These are phyloP conservation scores for Drosophila leontia DNA, from an alignment of 1,140 invertebrate genomes.

Conservation along the genomic window DNA sequence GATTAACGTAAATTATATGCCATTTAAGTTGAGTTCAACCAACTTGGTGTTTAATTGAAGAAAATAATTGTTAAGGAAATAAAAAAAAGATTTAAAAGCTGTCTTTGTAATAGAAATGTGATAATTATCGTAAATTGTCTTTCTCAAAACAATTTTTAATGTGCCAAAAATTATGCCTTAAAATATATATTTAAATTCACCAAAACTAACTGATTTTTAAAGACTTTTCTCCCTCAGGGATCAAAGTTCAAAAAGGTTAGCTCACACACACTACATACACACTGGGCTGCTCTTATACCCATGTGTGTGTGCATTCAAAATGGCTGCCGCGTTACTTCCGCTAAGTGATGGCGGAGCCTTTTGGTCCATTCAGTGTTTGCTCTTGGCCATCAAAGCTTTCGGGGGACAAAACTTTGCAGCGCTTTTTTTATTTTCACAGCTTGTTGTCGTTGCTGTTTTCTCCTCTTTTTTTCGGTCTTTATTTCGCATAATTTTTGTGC, in stretches of 20 bases:
- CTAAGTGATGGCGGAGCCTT: slow-evolving; percentile 41
- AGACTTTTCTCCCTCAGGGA: slow-evolving; percentile 8
- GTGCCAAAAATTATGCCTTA: neutral
- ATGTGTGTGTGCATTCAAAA: slow-evolving; percentile 33
- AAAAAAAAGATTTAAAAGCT: neutral
- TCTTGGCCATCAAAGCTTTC: slow-evolving; percentile 59
- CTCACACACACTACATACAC: neutral
- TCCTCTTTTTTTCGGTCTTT: slow-evolving; percentile 52
- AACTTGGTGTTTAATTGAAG: neutral
- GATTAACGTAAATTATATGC: neutral
- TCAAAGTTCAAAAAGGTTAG: slow-evolving; percentile 36
- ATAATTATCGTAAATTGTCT: neutral
- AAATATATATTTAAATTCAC: neutral
- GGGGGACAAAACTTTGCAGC: slow-evolving; percentile 42
- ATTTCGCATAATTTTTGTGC: slow-evolving; percentile 74
- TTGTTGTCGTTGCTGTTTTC: slow-evolving; percentile 27
- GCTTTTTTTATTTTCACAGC: slow-evolving; percentile 19
- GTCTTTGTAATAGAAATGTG: neutral
- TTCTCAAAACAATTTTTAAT: neutral
- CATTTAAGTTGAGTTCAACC: slow-evolving; percentile 4
- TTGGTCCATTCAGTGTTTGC: slow-evolving; percentile 58
- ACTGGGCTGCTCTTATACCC: neutral
- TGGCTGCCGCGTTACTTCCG: slow-evolving; percentile 50
- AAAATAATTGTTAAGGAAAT: neutral
- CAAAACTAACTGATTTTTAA: neutral